Conservation (phyloP, 2,888 invertebrate species). For the Scrobipalpa costella region DNA sequence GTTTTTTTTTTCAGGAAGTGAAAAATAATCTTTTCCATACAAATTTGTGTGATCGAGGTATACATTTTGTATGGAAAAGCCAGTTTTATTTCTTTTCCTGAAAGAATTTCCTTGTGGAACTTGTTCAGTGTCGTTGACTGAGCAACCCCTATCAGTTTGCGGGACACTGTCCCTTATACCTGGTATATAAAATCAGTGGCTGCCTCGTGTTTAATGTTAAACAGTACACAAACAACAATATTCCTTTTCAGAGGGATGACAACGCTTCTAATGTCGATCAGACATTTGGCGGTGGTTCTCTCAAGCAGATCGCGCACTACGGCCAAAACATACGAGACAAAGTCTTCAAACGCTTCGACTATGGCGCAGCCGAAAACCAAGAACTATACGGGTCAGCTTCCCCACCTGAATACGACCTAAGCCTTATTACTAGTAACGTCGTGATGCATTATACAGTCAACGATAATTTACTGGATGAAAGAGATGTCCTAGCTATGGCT, state of each 20-base stretch:
- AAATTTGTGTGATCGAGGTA: too few relatives aligned
- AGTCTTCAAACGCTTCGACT: constrained; percentile 57
- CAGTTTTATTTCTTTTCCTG: too few relatives aligned
- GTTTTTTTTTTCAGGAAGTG: too few relatives aligned
- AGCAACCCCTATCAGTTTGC: too few relatives aligned
- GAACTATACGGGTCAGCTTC: constrained; percentile 47
- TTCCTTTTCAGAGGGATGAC: constrained; percentile 16
- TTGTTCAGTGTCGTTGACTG: too few relatives aligned
- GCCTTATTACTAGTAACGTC: constrained; percentile 48
- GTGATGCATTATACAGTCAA: constrained; percentile 60
- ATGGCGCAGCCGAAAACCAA: constrained; percentile 44
- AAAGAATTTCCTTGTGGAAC: too few relatives aligned
- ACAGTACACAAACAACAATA: too few relatives aligned
- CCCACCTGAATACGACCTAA: constrained; percentile 57
- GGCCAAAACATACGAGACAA: constrained; percentile 64
- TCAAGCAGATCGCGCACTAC: constrained; percentile 64
- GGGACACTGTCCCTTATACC: too few relatives aligned
- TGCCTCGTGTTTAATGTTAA: too few relatives aligned
- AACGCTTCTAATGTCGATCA: not conserved
- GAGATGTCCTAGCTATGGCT: constrained; percentile 59
- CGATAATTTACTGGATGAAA: constrained; percentile 53
- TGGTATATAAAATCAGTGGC: too few relatives aligned
- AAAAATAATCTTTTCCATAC: too few relatives aligned
- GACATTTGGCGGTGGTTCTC: constrained; percentile 47
- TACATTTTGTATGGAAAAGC: too few relatives aligned